These are phyloP conservation scores for Cosmia pyralina DNA, from an alignment of 2,888 invertebrate genomes.

Conservation along the genomic window DNA sequence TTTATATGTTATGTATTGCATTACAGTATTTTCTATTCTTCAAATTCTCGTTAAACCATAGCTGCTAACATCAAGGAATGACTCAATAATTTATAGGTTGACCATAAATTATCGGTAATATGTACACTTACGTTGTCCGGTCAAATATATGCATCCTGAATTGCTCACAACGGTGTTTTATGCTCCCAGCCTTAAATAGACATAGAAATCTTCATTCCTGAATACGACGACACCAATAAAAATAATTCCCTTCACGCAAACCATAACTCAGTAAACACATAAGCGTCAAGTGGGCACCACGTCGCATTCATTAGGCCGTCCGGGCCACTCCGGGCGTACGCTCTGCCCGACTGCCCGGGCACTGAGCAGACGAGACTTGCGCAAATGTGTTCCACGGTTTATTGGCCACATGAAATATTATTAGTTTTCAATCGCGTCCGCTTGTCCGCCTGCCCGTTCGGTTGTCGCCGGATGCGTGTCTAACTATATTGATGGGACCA, in stretches of 20 bases:
- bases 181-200: constrained; percentile 56
- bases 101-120: constrained; percentile 60
- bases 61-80: constrained; percentile 34
- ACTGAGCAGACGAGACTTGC: constrained; percentile 72
- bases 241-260: constrained; percentile 52
- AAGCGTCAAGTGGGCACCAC: constrained; percentile 55
- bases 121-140: constrained; percentile 61
- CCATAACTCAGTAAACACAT: constrained; percentile 52
- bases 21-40: constrained; percentile 7
- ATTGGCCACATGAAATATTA: constrained; percentile 79
- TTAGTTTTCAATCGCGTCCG: constrained; percentile 83
- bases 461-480: constrained; percentile 84
- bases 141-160: constrained; percentile 63
- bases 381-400: constrained; percentile 77
- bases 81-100: constrained; percentile 53
- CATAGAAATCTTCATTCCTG: constrained; percentile 64
- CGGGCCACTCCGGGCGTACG: constrained; percentile 56
- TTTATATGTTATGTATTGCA: not conserved
- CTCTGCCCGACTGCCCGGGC: constrained; percentile 34
- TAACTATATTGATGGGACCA: constrained; percentile 85
- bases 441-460: constrained; percentile 76
- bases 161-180: constrained; percentile 61
- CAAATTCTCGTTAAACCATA: constrained; percentile 28
- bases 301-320: constrained; percentile 68
- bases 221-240: constrained; percentile 60